Percentiles rank a stretch among this genome's conserved stretches.
These are phyloP conservation scores for Coenonympha glycerion DNA, from an alignment of 2,888 invertebrate genomes.

Conservation along the genomic window DNA sequence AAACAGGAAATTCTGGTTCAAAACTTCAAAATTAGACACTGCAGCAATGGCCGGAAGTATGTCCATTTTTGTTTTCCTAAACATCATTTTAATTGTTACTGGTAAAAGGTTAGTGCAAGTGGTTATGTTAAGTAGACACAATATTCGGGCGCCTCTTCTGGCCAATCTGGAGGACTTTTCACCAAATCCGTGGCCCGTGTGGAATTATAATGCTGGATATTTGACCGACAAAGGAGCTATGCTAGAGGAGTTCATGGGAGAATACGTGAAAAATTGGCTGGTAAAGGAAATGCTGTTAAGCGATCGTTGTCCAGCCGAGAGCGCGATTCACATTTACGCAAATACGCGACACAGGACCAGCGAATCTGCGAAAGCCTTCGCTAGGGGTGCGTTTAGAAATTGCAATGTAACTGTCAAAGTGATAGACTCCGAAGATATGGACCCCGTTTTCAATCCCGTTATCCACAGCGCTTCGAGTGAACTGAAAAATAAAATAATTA, in stretches of 20 bases:
- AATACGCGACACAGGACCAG: slow-evolving; percentile 52
- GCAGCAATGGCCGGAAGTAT: slow-evolving; percentile 6
- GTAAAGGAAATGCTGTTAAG: slow-evolving; percentile 36
- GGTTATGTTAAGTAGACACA: slow-evolving; percentile 53
- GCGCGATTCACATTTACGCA: slow-evolving; percentile 45
- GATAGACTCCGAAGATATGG: slow-evolving; percentile 37
- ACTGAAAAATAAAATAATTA: slow-evolving; percentile 33
- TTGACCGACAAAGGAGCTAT: slow-evolving; percentile 52
- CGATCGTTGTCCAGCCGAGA: slow-evolving; percentile 39
- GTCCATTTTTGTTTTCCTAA: slow-evolving; percentile 11
- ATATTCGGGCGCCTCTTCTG: slow-evolving; percentile 49
- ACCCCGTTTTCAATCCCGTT: slow-evolving; percentile 47
- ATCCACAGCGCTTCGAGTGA: slow-evolving; percentile 38
- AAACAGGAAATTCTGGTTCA: not conserved
- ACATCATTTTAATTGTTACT: slow-evolving; percentile 5
- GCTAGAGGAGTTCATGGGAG: slow-evolving; percentile 54
- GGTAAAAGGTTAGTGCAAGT: slow-evolving; percentile 41
- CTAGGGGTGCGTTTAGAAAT: slow-evolving; percentile 42
- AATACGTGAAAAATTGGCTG: slow-evolving; percentile 52
- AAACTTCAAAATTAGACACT: not conserved
- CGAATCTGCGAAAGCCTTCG: slow-evolving; percentile 49
- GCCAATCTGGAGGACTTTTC: slow-evolving; percentile 36
- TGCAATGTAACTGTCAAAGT: slow-evolving; percentile 44
- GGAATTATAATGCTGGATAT: slow-evolving; percentile 39
- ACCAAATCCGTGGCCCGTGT: slow-evolving; percentile 45